phyloP scores from a whole-genome alignment of 2,888 invertebrate genomes.

The Crepidodera aurea region DNA sequence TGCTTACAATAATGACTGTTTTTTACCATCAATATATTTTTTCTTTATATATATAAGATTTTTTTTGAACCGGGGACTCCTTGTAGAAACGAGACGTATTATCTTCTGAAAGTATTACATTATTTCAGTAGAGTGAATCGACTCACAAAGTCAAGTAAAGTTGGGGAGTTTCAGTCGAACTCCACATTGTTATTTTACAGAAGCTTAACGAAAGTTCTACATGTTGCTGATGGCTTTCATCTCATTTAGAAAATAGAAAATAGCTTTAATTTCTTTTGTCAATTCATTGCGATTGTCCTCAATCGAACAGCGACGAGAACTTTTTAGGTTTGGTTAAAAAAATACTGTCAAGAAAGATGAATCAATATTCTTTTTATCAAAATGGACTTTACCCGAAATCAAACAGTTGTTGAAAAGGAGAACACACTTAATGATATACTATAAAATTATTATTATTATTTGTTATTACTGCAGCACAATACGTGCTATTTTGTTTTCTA shows the following conservation, averaged over 20 bases:
- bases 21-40: no score
- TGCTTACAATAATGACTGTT: no score
- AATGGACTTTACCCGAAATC: no score
- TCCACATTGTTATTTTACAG: constrained; percentile 25
- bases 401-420: no score
- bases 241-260: constrained; percentile 2
- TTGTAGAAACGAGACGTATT: constrained; percentile 25
- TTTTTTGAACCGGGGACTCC: no score
- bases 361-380: no score
- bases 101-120: constrained; percentile 27
- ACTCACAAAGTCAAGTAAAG: constrained; percentile 26
- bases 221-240: constrained; percentile 17
- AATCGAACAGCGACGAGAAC: neutral
- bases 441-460: no score
- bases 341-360: no score
- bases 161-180: constrained; percentile 24
- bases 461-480: no score
- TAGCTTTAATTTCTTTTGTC: constrained; percentile 12
- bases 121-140: constrained; percentile 24
- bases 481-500: no score
- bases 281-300: neutral
- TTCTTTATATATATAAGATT: no score
- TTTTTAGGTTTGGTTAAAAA: neutral
- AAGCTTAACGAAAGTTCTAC: constrained; percentile 17
- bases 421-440: no score